These are phyloP conservation scores for Nemapogon koenigi DNA, from an alignment of 2,888 invertebrate species.

Conservation along the genomic window DNA sequence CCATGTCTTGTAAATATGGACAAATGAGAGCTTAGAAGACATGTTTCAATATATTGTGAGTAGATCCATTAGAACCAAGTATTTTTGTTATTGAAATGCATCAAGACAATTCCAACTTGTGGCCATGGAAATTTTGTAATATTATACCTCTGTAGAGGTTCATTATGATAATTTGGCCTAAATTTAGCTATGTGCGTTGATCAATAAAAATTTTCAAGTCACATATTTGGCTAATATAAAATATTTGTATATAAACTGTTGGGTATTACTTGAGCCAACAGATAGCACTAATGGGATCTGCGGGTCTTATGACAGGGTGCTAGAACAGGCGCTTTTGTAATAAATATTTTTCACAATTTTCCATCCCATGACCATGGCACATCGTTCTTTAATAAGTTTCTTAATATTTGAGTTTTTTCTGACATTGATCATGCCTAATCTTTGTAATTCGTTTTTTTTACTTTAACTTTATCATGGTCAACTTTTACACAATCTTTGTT, in stretches of 20 bases:
- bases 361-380: conserved; percentile 19
- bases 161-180: not conserved
- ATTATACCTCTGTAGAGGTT: not conserved
- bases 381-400: conserved; percentile 19
- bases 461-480: conserved; percentile 11
- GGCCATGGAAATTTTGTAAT: conserved; percentile 4
- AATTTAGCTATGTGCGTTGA: conserved; percentile 6
- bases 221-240: conserved; percentile 8
- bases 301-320: conserved; percentile 15
- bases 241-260: conserved; percentile 1
- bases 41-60: conserved; percentile 21
- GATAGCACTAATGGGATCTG: conserved; percentile 13
- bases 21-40: conserved; percentile 13
- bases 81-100: conserved; percentile 11
- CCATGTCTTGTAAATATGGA: conserved; percentile 18
- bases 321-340: conserved; percentile 15
- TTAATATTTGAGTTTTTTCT: conserved; percentile 12
- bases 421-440: conserved; percentile 10
- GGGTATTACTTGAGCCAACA: conserved; percentile 14
- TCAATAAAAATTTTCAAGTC: conserved; percentile 5
- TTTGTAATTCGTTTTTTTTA: conserved; percentile 2
- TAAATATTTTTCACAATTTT: conserved; percentile 15
- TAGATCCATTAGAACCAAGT: conserved; percentile 19
- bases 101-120: conserved; percentile 10
- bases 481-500: conserved; percentile 10